Conservation (phyloP, 2,113 vertebrate genomes). For the Chamaea fasciata region DNA sequence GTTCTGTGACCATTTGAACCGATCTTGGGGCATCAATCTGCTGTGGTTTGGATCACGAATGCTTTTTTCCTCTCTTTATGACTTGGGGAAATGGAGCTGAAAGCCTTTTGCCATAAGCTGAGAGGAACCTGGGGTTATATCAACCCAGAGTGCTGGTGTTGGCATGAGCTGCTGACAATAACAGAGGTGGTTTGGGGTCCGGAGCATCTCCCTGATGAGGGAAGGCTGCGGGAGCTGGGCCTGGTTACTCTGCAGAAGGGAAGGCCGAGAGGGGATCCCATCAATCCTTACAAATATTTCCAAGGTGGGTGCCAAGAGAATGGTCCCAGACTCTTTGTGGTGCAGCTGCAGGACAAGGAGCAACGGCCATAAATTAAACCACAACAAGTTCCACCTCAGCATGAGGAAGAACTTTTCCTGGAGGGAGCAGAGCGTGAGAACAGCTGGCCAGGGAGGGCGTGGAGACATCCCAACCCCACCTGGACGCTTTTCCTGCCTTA, state of each 20-base stretch:
- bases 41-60: accelerated
- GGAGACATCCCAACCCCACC: background rate
- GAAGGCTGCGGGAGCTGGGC: accelerated
- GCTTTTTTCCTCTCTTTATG: background rate
- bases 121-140: background rate
- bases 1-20: background rate
- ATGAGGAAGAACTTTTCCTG: background rate
- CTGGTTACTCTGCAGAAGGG: background rate
- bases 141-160: background rate
- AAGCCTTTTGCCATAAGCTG: background rate
- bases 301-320: no score
- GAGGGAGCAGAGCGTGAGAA: background rate
- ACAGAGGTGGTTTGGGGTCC: background rate
- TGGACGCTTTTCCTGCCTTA: background rate
- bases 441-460: accelerated
- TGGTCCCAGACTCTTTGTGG: no score
- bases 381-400: accelerated
- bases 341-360: background rate
- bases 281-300: background rate
- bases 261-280: background rate
- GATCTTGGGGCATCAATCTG: background rate
- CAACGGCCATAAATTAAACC: background rate
- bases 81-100: background rate
- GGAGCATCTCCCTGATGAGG: background rate
- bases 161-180: background rate